phyloP scores from a whole-genome alignment of 2,888 invertebrate genomes.

The Trachelus iudaicus region DNA sequence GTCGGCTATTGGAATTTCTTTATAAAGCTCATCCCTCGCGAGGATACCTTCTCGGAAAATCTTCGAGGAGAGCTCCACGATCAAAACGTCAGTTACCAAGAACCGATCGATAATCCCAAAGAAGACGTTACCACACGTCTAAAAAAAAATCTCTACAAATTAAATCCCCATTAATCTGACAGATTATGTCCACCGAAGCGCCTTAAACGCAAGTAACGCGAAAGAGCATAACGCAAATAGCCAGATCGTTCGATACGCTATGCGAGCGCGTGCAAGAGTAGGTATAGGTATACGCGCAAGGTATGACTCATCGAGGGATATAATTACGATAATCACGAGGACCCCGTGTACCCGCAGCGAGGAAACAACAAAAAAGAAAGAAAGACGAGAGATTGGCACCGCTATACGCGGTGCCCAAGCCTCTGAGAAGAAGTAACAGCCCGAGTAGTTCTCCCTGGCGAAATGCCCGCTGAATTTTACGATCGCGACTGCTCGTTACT shows the following conservation, averaged over 20 bases:
- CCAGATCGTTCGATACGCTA: not conserved
- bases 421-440: not conserved
- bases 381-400: not conserved
- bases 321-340: conserved; percentile 13
- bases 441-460: not conserved
- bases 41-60: not conserved
- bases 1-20: not conserved
- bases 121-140: not conserved
- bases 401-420: not conserved
- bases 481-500: not conserved
- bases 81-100: not conserved
- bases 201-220: not conserved
- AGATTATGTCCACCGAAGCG: not conserved
- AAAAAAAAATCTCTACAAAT: not conserved
- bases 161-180: not conserved
- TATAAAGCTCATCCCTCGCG: not conserved
- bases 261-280: not conserved
- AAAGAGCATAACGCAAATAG: not conserved
- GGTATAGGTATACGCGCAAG: conserved; percentile 7
- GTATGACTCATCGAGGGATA: conserved; percentile 16
- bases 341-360: not conserved
- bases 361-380: not conserved
- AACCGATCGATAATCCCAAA: not conserved
- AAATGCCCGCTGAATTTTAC: not conserved
- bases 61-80: not conserved